phyloP scores from a whole-genome alignment of 1,140 invertebrate species.

The Radopholus similis region DNA sequence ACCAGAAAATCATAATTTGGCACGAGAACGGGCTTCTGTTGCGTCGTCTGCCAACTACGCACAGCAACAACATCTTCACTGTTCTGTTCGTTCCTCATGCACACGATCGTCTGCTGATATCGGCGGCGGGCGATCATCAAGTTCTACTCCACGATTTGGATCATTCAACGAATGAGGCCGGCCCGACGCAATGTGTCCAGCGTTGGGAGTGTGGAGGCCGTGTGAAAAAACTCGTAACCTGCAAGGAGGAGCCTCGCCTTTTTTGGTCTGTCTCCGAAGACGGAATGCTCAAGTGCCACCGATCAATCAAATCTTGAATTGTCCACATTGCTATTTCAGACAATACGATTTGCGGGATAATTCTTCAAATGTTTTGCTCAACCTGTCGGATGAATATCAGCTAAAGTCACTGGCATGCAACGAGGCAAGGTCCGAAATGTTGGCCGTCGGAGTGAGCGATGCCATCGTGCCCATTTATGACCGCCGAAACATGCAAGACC shows the following conservation, averaged over 20 bases:
- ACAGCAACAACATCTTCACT: slow-evolving; percentile 29
- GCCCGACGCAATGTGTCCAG: neutral
- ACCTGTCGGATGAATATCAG: slow-evolving; percentile 16
- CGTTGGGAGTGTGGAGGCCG: slow-evolving; percentile 21
- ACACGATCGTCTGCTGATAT: slow-evolving; percentile 6
- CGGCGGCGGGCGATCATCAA: slow-evolving; percentile 16
- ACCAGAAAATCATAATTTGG: slow-evolving; percentile 24
- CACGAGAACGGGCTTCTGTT: slow-evolving; percentile 11
- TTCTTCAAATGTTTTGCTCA: neutral
- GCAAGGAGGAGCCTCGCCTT: slow-evolving; percentile 4
- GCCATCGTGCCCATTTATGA: slow-evolving; percentile 31
- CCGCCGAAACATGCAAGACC: slow-evolving; percentile 17
- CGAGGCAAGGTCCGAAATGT: slow-evolving; percentile 20
- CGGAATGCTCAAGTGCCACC: neutral
- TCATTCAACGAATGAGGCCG: neutral
- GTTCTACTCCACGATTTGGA: slow-evolving; percentile 28
- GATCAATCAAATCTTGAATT: neutral
- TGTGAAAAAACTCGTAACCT: slow-evolving; percentile 18
- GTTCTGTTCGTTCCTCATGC: slow-evolving; percentile 15
- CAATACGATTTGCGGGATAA: slow-evolving; percentile 29
- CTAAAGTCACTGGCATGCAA: slow-evolving; percentile 27
- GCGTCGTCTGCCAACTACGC: slow-evolving; percentile 9
- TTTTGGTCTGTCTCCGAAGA: slow-evolving; percentile 32
- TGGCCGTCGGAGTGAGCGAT: slow-evolving; percentile 15
- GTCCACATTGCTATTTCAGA: neutral